Evolutionary conservation across 2,888 invertebrate genomes (phyloP).

Genomic region (Ophion obscuratus): DNA sequence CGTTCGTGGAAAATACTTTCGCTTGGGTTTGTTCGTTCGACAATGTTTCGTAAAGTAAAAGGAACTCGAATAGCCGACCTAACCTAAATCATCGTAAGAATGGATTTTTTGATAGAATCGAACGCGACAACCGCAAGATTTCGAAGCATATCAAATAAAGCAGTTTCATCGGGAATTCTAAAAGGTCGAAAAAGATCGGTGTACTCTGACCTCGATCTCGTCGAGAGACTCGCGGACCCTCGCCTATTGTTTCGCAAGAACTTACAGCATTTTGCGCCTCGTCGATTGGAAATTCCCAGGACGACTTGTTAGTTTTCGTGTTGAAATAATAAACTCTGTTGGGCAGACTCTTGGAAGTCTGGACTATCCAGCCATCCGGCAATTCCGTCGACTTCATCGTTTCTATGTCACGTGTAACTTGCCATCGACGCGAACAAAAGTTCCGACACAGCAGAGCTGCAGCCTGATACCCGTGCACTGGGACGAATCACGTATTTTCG

Average conservation of each 20-base stretch:
- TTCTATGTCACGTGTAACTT: not conserved
- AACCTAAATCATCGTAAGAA: too few species aligned
- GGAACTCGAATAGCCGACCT: too few species aligned
- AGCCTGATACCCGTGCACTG: not conserved
- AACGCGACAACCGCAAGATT: too few species aligned
- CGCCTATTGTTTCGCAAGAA: not conserved
- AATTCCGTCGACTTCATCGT: slow-evolving; percentile 69
- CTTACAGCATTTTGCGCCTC: slow-evolving; percentile 39
- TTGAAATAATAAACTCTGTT: slow-evolving; percentile 80
- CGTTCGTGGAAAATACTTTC: not conserved
- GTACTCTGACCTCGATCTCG: not conserved
- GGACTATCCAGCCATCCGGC: slow-evolving; percentile 75
- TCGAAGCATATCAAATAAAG: not conserved
- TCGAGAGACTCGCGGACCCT: not conserved
- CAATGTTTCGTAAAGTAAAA: too few species aligned
- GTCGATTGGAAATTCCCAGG: slow-evolving; percentile 74
- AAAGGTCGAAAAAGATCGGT: not conserved
- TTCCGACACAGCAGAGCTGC: not conserved
- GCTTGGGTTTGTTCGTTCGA: not conserved
- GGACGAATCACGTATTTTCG: not conserved
- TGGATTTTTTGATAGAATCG: too few species aligned
- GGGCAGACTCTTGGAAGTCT: slow-evolving; percentile 75
- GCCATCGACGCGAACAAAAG: not conserved
- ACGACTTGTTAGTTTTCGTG: slow-evolving; percentile 73
- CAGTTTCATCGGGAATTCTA: not conserved